These are phyloP conservation scores for Anas bernieri DNA, from an alignment of 2,797 vertebrate species.

Conservation along the genomic window DNA sequence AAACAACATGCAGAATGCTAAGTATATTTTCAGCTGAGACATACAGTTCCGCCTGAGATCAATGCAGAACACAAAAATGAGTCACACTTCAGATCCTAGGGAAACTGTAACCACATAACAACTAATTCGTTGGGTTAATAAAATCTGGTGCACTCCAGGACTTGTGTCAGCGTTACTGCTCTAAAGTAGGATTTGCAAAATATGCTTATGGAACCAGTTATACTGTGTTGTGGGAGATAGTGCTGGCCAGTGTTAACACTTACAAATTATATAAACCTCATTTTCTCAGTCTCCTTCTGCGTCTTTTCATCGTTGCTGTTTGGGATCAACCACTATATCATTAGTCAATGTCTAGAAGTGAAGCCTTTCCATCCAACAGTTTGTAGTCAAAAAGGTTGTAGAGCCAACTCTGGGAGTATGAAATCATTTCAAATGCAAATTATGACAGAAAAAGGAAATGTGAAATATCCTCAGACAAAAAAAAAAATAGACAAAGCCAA, in stretches of 20 bases:
- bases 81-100: background rate
- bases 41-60: background rate
- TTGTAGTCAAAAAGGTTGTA: background rate
- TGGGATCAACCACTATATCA: background rate
- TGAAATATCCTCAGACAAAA: background rate
- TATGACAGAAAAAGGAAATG: background rate
- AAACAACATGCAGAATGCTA: background rate
- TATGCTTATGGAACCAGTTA: background rate
- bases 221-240: background rate
- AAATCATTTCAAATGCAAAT: background rate
- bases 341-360: background rate
- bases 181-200: constrained; percentile 17
- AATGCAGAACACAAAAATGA: constrained; percentile 23
- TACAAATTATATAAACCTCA: background rate
- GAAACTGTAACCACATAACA: background rate
- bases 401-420: background rate
- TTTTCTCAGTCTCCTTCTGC: background rate
- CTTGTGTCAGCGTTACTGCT: constrained; percentile 17
- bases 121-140: background rate
- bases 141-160: background rate
- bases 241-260: constrained; percentile 6
- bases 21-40: background rate
- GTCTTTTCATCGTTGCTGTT: constrained; percentile 1
- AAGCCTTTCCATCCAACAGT: background rate
- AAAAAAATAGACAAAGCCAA: background rate